Evolutionary conservation across 2,888 invertebrate genomes (phyloP), one percentile per base, ranked within the genome.

Genomic region (Heliothis peltigera): DNA sequence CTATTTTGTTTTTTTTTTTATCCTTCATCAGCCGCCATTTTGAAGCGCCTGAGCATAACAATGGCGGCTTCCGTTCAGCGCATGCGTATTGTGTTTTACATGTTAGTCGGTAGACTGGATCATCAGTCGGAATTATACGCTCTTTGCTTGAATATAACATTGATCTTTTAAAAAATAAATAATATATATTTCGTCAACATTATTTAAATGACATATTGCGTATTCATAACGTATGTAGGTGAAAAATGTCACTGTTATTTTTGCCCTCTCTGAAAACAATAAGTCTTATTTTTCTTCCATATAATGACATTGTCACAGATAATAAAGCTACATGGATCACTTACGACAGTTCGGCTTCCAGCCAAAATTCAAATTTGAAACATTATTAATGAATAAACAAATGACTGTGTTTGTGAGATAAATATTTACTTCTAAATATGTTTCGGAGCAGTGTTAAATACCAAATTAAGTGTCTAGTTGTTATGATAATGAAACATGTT

Each of bases 11-110:
- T 62, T 70, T 62, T 70, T 70, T 68, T 75, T 66, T 80, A 56
- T 59, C 54, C 61, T 64, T 52, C 19, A 53, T 25, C 54, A 48
- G 44, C 56, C 55, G 70, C 79, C 79, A 69, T 76, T 32, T 74
- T 76, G 73, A 10, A 55, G 42, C 73, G 71, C 35, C 63, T 64
- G 56, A 54, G 56, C 62, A 56, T 70, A 78, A 80, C 81, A 80
- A 80, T 78, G 74, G 69, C 53, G 49, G 69, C 55, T 72, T 80
- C 79, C 78, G 78, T 73, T 63, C 60, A 1, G 32, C 47, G 54
- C 43, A 32, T 46, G 64, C 43, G 69, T 44, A 73, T 72, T 80
- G 76, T 79, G 54, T 62, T 35, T 48, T 43, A 49, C 72, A 80
- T 64, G 66, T 21, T 25, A n/a, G 44, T 32, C n/a, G 57, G n/a